A percentile compares a stretch with the other conserved stretches of the same genome.
Evolutionary conservation across 2,888 invertebrate genomes (phyloP).

Genomic region (Sphinx pinastri): DNA sequence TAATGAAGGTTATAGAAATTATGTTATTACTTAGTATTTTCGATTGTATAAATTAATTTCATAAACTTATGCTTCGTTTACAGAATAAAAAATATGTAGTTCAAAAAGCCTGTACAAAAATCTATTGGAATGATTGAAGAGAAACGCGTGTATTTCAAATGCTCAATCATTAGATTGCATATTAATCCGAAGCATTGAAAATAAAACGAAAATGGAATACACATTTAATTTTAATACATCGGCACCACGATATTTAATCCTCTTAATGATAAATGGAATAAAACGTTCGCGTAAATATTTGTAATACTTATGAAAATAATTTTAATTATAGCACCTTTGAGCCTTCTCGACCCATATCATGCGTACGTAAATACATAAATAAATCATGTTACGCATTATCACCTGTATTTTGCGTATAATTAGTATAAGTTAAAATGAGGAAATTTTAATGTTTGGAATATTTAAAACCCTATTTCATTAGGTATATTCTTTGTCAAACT

Average conservation of each 20-base stretch:
- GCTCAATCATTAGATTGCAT: too few species aligned
- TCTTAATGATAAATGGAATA: constrained; percentile 34
- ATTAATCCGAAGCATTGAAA: not conserved
- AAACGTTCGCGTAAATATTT: constrained; percentile 4
- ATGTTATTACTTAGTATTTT: too few species aligned
- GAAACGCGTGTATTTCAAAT: too few species aligned
- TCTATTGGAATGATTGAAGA: too few species aligned
- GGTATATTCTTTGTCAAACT: too few species aligned
- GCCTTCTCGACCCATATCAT: not conserved
- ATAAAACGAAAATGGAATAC: not conserved
- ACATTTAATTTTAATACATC: constrained; percentile 1
- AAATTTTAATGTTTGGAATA: too few species aligned
- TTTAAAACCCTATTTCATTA: too few species aligned
- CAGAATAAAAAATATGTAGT: too few species aligned
- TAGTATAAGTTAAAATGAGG: not conserved
- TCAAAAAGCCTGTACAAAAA: too few species aligned
- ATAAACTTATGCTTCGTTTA: too few species aligned
- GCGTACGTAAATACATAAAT: not conserved
- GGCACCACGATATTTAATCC: constrained; percentile 29
- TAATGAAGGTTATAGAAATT: too few species aligned
- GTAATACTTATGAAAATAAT: not conserved
- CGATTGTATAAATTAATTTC: too few species aligned
- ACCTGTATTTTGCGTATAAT: not conserved
- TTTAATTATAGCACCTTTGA: constrained; percentile 4
- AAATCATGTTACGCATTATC: not conserved